These are phyloP conservation scores for Lamellibrachia columna DNA, from an alignment of 2,888 invertebrate genomes.

Conservation along the genomic window DNA sequence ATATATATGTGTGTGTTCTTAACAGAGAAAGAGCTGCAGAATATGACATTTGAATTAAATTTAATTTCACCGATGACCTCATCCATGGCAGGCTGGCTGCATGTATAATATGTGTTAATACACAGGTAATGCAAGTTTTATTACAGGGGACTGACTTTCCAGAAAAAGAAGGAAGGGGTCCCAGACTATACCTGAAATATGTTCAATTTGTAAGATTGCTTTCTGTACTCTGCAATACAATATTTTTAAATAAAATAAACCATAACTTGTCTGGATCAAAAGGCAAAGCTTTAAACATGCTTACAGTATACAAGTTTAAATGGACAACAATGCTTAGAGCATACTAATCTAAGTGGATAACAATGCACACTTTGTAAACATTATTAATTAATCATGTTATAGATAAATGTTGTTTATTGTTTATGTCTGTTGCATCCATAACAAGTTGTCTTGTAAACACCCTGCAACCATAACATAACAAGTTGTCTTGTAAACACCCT, in stretches of 20 bases:
- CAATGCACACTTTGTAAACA: not conserved
- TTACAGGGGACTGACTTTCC: not conserved
- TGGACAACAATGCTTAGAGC: not conserved
- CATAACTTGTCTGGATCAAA: no score
- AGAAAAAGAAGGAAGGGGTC: not conserved
- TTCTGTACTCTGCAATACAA: no score
- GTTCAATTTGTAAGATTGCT: no score
- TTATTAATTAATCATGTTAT: no score
- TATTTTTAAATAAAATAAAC: no score
- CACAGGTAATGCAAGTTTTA: not conserved
- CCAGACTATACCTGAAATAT: no score
- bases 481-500: no score
- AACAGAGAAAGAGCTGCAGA: no score
- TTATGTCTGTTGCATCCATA: not conserved
- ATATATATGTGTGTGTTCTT: no score
- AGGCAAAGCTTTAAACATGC: not conserved
- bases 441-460: not conserved
- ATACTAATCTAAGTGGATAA: not conserved
- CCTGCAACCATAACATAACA: no score
- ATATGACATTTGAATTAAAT: no score
- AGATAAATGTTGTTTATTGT: no score
- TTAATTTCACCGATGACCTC: not conserved
- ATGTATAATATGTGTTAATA: not conserved
- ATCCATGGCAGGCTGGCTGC: not conserved
- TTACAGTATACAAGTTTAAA: not conserved